Base-by-base conservation (phyloP, 2,797 vertebrate genomes). In the Taenioides sp. region DNA sequence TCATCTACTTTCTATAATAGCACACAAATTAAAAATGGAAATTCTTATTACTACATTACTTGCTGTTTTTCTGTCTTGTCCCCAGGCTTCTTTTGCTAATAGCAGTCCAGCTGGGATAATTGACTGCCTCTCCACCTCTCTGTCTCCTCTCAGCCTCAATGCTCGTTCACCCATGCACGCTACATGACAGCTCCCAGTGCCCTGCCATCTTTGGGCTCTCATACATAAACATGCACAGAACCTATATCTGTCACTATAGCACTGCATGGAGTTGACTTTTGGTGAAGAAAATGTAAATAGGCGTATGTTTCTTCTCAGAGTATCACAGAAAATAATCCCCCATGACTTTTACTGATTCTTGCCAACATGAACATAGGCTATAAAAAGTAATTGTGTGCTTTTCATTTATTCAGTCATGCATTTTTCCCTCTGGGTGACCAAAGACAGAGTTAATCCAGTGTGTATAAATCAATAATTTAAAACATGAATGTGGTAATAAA, bases 41-140 rank as follows among this genome's bases (percentile, higher is more conserved):
- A 59, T 59, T 59, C 25, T 28, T 54, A 16, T 47, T 23, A 23
- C n/a, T 27, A 25, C 37, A 87, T 73, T 67, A 60, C 75, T 78
- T 77, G 80, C 83, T 79, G 79, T 84, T 80, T 83, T 91, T 79
- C 75, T 68, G 75, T 77, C 70, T 77, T 55, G 72, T 87, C 87
- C 82, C 78, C 79, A 82, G 74, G 68, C 82, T 86, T 66, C 71
- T 63, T 67, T 76, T 80, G 87, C 83, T 83, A 74, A 86, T 81
- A 75, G 86, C 81, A 73, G 67, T 85, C 89, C 86, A 80, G 79
- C 82, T 72, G 87, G 75, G 88, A 91, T 92, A 94, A 93, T 92
- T 92, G 88, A 75, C 47, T 57, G 82, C 77, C 83, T 70, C 80
- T 85, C 76, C 84, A 82, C 74, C 78, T 82, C 70, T 65, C 61